phyloP scores from a whole-genome alignment of 2,888 invertebrate genomes.

The Drosophila nr. fundita region DNA sequence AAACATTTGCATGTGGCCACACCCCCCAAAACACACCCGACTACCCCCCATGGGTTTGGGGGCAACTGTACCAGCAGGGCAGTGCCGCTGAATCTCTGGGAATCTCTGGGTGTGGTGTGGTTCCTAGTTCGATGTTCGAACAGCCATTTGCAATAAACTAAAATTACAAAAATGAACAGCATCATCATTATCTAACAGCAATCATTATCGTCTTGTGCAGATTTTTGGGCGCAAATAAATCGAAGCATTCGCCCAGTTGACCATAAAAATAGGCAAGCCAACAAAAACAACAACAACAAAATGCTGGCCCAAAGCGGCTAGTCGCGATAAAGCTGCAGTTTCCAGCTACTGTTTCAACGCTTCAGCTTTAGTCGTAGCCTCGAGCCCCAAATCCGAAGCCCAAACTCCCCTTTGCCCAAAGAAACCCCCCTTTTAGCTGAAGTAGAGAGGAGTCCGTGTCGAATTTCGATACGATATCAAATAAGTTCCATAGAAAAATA shows the following conservation, averaged over 20 bases:
- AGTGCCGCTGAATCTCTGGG: not conserved
- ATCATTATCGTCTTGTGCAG: constrained; percentile 35
- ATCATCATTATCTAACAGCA: constrained; percentile 8
- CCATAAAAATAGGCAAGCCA: constrained; percentile 62
- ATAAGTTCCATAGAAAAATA: not conserved
- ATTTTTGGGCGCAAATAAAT: constrained; percentile 65
- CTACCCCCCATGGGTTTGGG: constrained; percentile 1
- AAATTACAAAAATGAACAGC: constrained; percentile 51
- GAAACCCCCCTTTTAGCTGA: not conserved
- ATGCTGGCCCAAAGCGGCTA: constrained; percentile 18
- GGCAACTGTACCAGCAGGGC: constrained; percentile 8
- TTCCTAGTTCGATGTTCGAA: not conserved
- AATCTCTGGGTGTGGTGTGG: not conserved
- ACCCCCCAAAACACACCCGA: too few species aligned
- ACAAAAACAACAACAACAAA: constrained; percentile 25
- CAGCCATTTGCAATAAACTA: constrained; percentile 48
- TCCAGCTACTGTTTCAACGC: constrained; percentile 31
- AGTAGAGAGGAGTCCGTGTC: constrained; percentile 12
- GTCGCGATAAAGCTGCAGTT: constrained; percentile 55
- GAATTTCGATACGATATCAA: not conserved
- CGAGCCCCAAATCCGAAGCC: not conserved
- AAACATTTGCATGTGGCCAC: constrained; percentile 44
- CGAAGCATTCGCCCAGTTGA: constrained; percentile 63
- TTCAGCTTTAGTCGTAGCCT: constrained; percentile 31
- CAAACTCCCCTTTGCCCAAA: not conserved